phyloP scores from a whole-genome alignment of 2,888 invertebrate genomes.

The Thymelicus acteon region DNA sequence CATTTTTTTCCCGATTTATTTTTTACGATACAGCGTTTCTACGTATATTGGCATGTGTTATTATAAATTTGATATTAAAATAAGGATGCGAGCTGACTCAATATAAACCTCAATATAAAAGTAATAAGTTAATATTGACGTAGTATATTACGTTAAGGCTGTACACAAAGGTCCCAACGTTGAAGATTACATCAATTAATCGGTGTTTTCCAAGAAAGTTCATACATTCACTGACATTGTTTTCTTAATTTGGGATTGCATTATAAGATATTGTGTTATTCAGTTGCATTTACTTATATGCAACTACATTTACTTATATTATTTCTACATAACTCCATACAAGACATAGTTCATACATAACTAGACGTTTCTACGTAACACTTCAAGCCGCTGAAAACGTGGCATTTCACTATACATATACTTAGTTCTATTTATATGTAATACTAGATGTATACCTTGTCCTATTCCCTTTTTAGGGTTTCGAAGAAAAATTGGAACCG shows the following conservation, averaged over 20 bases:
- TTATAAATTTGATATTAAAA: slow-evolving; percentile 4
- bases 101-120: neutral
- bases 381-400: too few species aligned
- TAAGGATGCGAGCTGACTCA: neutral
- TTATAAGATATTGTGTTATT: too few species aligned
- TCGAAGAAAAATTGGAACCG: too few species aligned
- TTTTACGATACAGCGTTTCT: neutral
- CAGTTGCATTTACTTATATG: too few species aligned
- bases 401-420: too few species aligned
- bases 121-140: neutral
- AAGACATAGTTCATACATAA: too few species aligned
- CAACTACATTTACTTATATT: too few species aligned
- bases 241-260: slow-evolving; percentile 3
- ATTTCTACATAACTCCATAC: too few species aligned
- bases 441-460: too few species aligned
- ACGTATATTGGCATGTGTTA: neutral
- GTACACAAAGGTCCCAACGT: neutral
- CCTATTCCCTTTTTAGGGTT: too few species aligned
- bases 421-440: too few species aligned
- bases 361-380: too few species aligned
- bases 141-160: neutral
- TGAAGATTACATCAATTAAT: slow-evolving; percentile 21
- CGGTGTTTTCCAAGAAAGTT: neutral
- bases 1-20: neutral
- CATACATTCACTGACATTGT: slow-evolving; percentile 17